These are phyloP conservation scores for Phrynosoma blainvillii DNA, from an alignment of 2,113 vertebrate genomes.

Conservation along the genomic window DNA sequence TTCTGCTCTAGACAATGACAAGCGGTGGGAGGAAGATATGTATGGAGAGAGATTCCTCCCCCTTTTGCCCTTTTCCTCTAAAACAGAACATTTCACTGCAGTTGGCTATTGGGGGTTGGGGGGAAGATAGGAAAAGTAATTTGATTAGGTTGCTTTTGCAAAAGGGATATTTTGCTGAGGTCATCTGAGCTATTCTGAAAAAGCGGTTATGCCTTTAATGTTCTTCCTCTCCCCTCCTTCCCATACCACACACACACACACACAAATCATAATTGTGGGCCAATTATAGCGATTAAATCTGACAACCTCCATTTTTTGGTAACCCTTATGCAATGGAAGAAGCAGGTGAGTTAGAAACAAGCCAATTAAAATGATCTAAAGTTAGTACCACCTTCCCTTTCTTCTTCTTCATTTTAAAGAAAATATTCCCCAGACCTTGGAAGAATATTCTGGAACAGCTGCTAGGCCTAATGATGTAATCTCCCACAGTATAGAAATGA, in stretches of 20 bases:
- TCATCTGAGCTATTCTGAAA: background rate
- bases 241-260: background rate
- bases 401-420: background rate
- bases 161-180: background rate
- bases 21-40: background rate
- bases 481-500: fast-evolving
- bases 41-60: fast-evolving
- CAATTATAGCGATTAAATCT: background rate
- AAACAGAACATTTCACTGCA: background rate
- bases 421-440: background rate
- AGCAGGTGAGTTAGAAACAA: background rate
- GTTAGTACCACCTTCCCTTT: background rate
- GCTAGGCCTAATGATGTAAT: background rate
- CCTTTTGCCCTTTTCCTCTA: background rate
- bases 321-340: background rate
- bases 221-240: background rate
- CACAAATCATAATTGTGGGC: background rate
- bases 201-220: background rate
- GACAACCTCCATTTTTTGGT: background rate
- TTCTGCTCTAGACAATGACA: background rate
- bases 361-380: background rate
- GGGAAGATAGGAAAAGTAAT: background rate
- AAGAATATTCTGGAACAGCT: background rate
- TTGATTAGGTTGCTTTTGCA: fast-evolving
- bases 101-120: background rate